Evolutionary conservation across 2,888 invertebrate species (phyloP).

Genomic region (Labia minor): DNA sequence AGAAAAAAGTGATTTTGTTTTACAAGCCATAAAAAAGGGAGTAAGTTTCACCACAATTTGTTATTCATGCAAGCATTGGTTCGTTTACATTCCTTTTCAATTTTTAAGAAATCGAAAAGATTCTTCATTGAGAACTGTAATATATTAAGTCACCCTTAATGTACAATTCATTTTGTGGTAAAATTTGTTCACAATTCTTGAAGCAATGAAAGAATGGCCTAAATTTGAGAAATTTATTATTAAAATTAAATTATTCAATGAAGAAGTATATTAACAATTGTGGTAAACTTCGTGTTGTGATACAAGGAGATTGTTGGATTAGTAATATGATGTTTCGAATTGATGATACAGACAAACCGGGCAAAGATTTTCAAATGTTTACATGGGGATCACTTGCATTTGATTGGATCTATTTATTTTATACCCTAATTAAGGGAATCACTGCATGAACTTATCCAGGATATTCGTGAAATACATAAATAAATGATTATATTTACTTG

Average conservation of each 20-base stretch:
- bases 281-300: constrained; percentile 19
- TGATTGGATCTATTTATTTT: constrained; percentile 24
- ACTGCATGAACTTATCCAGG: not conserved
- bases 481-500: not conserved
- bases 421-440: not conserved
- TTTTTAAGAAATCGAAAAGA: not conserved
- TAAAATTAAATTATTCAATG: not conserved
- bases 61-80: constrained; percentile 5
- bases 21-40: not conserved
- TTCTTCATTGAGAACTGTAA: not conserved
- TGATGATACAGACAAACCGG: not conserved
- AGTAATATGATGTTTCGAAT: constrained; percentile 25
- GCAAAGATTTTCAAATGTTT: constrained; percentile 23
- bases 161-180: not conserved
- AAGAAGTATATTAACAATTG: not conserved
- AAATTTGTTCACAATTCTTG: not conserved
- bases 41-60: constrained; percentile 3
- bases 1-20: constrained; percentile 15
- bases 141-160: not conserved
- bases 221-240: not conserved
- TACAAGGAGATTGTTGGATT: constrained; percentile 25
- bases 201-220: not conserved
- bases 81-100: constrained; percentile 17
- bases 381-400: constrained; percentile 21
- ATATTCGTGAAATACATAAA: not conserved